These are phyloP conservation scores for Drosophila watanabei DNA, from an alignment of 1,140 invertebrate species.

Conservation along the genomic window DNA sequence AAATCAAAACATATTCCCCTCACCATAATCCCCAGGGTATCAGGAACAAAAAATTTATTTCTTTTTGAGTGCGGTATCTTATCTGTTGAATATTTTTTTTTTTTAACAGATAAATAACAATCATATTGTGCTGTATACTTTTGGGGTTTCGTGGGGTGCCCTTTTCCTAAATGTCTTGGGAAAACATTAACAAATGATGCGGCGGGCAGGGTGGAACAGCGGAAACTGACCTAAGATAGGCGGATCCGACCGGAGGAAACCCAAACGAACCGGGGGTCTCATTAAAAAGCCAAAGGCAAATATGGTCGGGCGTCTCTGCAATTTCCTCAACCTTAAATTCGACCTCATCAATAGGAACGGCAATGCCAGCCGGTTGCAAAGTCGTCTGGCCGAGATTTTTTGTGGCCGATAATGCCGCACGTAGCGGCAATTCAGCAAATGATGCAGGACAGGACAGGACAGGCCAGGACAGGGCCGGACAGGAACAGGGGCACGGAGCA, in stretches of 20 bases:
- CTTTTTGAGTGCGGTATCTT: constrained; percentile 17
- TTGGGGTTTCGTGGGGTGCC: constrained; percentile 4
- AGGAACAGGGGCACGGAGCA: constrained; percentile 19
- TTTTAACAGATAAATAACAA: constrained; percentile 17
- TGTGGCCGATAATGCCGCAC: constrained; percentile 75
- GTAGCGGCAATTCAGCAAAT: constrained; percentile 77
- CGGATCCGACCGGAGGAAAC: constrained; percentile 25
- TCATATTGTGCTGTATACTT: constrained; percentile 31
- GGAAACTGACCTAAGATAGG: constrained; percentile 45
- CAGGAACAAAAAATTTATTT: neutral
- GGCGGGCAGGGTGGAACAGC: constrained; percentile 4
- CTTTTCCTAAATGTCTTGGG: constrained; percentile 26
- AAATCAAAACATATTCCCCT: neutral
- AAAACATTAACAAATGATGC: constrained; percentile 48
- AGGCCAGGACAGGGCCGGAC: neutral
- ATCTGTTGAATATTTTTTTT: constrained; percentile 17
- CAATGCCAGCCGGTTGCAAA: constrained; percentile 35
- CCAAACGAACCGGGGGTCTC: constrained; percentile 37
- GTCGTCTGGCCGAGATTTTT: constrained; percentile 64
- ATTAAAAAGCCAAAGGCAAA: constrained; percentile 66
- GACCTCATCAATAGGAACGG: constrained; percentile 63
- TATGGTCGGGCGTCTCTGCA: constrained; percentile 38
- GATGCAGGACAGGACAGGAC: constrained; percentile 41
- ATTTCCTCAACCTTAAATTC: constrained; percentile 49
- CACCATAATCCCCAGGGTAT: neutral